Evolutionary conservation across 2,888 invertebrate genomes (phyloP).

Genomic region (Polydesmus complanatus): DNA sequence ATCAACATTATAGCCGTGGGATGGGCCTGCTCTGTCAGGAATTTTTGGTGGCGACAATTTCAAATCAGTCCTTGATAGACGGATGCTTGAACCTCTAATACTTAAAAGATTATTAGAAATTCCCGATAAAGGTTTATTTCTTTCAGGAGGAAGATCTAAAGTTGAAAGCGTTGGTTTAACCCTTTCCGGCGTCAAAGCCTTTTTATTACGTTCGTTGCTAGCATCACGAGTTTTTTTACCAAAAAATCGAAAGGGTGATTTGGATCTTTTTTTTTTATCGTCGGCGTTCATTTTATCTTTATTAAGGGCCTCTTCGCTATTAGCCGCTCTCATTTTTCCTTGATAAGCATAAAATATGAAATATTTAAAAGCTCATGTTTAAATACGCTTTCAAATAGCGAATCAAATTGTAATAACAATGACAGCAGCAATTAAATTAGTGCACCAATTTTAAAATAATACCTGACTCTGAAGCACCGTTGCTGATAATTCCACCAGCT

Average conservation of each 20-base stretch:
- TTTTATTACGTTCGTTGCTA: slow-evolving; percentile 17
- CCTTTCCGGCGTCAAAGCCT: slow-evolving; percentile 43
- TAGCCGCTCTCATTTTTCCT: slow-evolving; percentile 17
- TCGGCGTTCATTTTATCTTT: slow-evolving; percentile 40
- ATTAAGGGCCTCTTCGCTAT: slow-evolving; percentile 21
- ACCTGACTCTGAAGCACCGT: slow-evolving; percentile 14
- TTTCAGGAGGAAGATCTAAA: slow-evolving; percentile 14
- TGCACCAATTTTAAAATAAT: neutral
- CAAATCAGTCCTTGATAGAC: slow-evolving; percentile 35
- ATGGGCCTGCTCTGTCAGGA: slow-evolving; percentile 47
- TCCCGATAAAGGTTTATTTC: slow-evolving; percentile 3
- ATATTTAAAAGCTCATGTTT: too few species aligned
- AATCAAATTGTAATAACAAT: too few species aligned
- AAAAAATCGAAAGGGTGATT: slow-evolving; percentile 73
- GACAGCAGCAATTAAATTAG: slow-evolving; percentile 6
- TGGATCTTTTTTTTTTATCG: slow-evolving; percentile 59
- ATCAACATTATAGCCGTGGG: slow-evolving; percentile 40
- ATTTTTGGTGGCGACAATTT: slow-evolving; percentile 49
- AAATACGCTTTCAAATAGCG: too few species aligned
- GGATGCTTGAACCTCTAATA: slow-evolving; percentile 19
- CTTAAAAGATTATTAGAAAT: slow-evolving; percentile 16
- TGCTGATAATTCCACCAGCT: neutral
- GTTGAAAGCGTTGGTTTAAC: slow-evolving; percentile 19
- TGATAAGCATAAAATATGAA: too few species aligned
- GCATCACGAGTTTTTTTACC: slow-evolving; percentile 22